Conservation (phyloP, 2,113 vertebrate species). For the Urocolius indicus region DNA sequence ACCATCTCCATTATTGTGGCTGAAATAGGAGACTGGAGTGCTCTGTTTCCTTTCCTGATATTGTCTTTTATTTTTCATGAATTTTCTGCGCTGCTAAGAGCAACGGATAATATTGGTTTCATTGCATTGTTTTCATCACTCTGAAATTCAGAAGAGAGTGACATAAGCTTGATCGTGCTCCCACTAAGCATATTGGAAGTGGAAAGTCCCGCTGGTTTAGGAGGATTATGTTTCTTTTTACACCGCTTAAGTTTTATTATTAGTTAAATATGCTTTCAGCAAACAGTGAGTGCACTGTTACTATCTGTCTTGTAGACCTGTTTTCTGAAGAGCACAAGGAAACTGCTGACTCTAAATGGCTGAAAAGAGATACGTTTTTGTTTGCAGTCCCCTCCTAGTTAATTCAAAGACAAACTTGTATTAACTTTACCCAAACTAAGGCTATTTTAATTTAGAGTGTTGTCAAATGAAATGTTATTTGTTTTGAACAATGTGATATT, state of each 20-base stretch:
- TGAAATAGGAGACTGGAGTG: neutral
- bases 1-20: neutral
- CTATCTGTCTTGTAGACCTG: neutral
- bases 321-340: neutral
- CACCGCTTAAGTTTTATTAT: neutral
- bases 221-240: conserved; percentile 14
- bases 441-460: neutral
- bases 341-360: neutral
- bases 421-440: neutral
- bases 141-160: neutral
- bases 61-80: neutral
- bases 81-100: neutral
- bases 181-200: neutral
- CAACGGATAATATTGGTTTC: neutral
- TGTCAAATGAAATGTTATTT: neutral
- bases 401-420: neutral
- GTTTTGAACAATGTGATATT: neutral
- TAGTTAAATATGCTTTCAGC: conserved; percentile 18
- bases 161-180: neutral
- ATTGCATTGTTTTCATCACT: neutral
- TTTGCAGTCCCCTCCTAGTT: neutral
- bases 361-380: neutral
- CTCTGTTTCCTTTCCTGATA: neutral
- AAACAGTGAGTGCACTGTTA: neutral
- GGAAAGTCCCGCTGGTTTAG: neutral